Base-by-base conservation (phyloP, 2,113 vertebrate species). In the Hoplias malabaricus region DNA sequence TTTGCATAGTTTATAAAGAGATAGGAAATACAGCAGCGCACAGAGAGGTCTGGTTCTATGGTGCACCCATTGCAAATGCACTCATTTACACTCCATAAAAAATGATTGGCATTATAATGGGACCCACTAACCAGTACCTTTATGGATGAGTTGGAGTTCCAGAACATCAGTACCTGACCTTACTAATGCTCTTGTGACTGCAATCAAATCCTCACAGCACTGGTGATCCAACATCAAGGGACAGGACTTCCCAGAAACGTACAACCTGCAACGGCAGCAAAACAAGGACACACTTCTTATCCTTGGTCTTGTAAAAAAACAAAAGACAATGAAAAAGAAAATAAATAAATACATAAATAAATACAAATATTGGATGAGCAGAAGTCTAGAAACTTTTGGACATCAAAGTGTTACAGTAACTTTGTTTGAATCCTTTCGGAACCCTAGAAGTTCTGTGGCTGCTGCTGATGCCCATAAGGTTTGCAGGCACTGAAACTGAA, bases 401-500 rank as follows among this genome's bases (percentile, higher is more conserved):
- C 48, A 8, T 61, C 19, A 23, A 9, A 16, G 48, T 10, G 19
- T 9, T 2, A 16, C 14, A 11, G 8, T 40, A 67, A 56, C 62
- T 67, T 65, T 67, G 14, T 36, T 67, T 25, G n/a, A 67, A 67
- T 56, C 12, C 33, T 23, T 40, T 50, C 9, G 2, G 43, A 66
- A 13, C 12, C 61, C 43, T 62, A 27, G 46, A 75, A 56, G 40
- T 62, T 69, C 12, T 19, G 19, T 10, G 36, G 48, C 75, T 63
- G 56, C 70, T n/a, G 3, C 43, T 14, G 57, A 66, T 38, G 78
- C 73, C 74, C 46, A 54, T 82, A 84, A 79, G 73, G 75, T 81
- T 82, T 54, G 54, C 69, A 77, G 50, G 69, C 73, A 78, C 40
- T 67, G 62, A 78, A 86, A 80, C 75, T 77, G 75, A 86, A 86